A percentile compares a stretch with the other conserved stretches of the same genome.
phyloP scores from a whole-genome alignment of 2,797 vertebrate genomes.

The Mycteria americana region DNA sequence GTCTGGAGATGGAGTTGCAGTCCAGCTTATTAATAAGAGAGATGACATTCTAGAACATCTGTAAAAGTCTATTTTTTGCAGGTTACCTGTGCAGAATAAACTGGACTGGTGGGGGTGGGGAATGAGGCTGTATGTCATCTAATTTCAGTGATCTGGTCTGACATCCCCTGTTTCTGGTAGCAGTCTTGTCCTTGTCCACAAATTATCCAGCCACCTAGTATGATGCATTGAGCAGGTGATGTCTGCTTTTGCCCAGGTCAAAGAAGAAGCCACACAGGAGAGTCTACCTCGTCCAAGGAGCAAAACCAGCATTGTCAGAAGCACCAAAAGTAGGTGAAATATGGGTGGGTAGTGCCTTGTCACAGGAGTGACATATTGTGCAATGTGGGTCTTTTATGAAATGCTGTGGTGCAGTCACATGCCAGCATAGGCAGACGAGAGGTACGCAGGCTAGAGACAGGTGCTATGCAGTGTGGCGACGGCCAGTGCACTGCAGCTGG shows the following conservation, averaged over 20 bases:
- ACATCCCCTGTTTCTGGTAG: not conserved
- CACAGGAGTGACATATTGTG: not conserved
- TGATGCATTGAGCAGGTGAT: not conserved
- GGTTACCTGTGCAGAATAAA: not conserved
- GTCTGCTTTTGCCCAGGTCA: not conserved
- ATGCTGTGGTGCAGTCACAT: not conserved
- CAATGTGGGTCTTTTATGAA: not conserved
- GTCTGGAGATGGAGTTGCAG: not conserved
- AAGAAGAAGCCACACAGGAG: not conserved
- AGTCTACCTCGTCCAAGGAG: not conserved
- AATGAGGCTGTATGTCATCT: not conserved
- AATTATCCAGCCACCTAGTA: not conserved
- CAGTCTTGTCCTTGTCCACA: not conserved
- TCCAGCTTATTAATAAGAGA: not conserved
- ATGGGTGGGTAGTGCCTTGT: rapidly evolving
- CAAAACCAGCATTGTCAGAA: not conserved
- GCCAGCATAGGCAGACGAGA: not conserved
- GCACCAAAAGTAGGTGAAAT: not conserved
- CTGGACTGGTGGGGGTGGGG: not conserved
- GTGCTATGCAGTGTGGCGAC: not conserved
- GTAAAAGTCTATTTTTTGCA: not conserved
- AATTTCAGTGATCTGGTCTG: not conserved
- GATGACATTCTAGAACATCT: not conserved
- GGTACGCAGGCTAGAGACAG: not conserved
- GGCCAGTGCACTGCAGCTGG: not conserved